Evolutionary conservation across 2,888 invertebrate genomes (phyloP), one percentile per base, ranked within the genome.

Genomic region (Pristionchus maxplancki): DNA sequence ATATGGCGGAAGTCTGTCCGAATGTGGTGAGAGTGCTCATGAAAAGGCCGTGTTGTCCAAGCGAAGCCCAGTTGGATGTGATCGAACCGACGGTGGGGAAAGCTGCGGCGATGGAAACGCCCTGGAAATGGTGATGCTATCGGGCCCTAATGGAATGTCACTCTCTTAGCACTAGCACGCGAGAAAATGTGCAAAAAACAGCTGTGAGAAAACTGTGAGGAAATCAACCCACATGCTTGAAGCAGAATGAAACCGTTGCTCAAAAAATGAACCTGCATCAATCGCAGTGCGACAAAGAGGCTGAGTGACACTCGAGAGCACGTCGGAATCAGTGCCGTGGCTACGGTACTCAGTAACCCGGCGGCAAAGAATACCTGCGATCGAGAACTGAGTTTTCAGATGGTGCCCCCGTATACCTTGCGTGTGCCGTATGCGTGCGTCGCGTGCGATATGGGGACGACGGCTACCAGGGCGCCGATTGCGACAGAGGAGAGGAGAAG

Each of bases 401-500:
- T 53, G 17, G 50, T 50, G 82, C 62, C n/a, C 40, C 84, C 24
- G 50, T 40, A n/a, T 81, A 90, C 91, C 88, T 89, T 91, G 88
- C 91, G 90, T 24, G 92, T 89, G 11, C 94, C 94, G 89, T 91
- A 90, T 53, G 89, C 90, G 71, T 93, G 90, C 50, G 93, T 91
- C 74, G 91, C 89, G 67, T 91, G 82, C 28, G 93, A 92, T 0
- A 93, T 90, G 1, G 94, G 94, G 31, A 93, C 91, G 9, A 94
- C 92, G 44, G 94, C 93, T 40, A 92, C 85, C 48, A 94, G 90
- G n/a, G 94, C 92, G 34, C 94, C 94, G 31, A 94, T 91, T 31
- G 94, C 94, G 2, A 94, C 93, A 1, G 93, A 89, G 87, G 93
- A 92, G 89, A 94, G 93, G 6, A 94, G 90, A 64, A 90, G 89